phyloP scores from a whole-genome alignment of 2,888 invertebrate species.

The Halictus ligatus region DNA sequence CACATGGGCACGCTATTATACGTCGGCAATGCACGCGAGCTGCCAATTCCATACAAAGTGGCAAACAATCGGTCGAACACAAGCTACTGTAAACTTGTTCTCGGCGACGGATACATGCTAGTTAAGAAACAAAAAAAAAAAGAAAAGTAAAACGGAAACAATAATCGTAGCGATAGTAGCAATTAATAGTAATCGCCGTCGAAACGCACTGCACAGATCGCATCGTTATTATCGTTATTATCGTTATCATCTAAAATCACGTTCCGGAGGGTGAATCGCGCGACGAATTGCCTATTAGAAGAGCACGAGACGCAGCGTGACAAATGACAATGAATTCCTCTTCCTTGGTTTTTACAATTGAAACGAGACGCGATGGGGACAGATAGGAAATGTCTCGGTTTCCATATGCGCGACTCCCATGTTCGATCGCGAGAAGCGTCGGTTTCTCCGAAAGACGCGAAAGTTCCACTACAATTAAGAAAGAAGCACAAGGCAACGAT shows the following conservation, averaged over 20 bases:
- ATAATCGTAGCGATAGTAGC: not conserved
- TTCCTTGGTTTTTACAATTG: conserved; percentile 21
- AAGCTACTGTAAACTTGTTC: conserved; percentile 46
- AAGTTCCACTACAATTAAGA: not conserved
- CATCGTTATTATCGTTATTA: conserved; percentile 18
- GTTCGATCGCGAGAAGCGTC: not conserved
- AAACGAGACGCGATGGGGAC: conserved; percentile 27
- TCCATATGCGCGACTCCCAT: not conserved
- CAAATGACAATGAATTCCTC: not conserved
- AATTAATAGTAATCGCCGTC: conserved; percentile 7
- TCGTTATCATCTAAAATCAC: conserved; percentile 45
- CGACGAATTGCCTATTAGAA: conserved; percentile 30
- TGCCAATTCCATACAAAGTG: conserved; percentile 63
- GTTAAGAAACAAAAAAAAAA: not conserved
- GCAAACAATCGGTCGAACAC: conserved; percentile 51
- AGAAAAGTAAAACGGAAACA: not conserved
- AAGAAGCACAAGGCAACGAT: not conserved
- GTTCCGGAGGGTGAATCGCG: conserved; percentile 39
- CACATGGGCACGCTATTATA: conserved; percentile 33
- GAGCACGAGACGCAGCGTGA: conserved; percentile 16
- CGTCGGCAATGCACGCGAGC: conserved; percentile 48
- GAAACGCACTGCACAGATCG: conserved; percentile 35
- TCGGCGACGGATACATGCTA: conserved; percentile 51
- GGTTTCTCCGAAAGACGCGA: not conserved
- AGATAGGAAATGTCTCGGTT: conserved; percentile 21